phyloP scores from a whole-genome alignment of 2,888 invertebrate genomes.

The Tenthredo livida region DNA sequence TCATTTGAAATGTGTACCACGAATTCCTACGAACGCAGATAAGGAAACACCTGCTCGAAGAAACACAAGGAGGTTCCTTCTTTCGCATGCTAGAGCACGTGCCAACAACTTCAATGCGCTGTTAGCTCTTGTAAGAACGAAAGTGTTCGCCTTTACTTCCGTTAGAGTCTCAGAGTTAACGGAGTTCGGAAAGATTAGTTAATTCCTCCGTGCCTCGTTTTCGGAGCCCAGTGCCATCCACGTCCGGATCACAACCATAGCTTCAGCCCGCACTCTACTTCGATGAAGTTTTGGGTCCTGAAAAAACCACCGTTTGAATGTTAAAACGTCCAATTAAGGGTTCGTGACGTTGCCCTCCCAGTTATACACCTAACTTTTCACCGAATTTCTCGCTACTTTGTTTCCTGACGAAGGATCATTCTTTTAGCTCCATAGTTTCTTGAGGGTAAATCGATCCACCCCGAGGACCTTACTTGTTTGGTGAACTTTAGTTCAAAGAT shows the following conservation, averaged over 20 bases:
- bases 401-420: conserved; percentile 6
- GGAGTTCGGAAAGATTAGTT: conserved; percentile 62
- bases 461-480: neutral
- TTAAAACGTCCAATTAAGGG: conserved; percentile 30
- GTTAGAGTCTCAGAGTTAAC: conserved; percentile 56
- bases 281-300: conserved; percentile 43
- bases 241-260: conserved; percentile 33
- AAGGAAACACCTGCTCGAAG: conserved; percentile 22
- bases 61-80: neutral
- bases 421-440: neutral
- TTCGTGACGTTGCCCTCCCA: neutral
- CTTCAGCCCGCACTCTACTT: conserved; percentile 6
- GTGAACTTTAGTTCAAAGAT: conserved; percentile 21
- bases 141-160: conserved; percentile 54
- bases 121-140: conserved; percentile 41
- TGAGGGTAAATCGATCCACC: neutral
- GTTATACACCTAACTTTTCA: neutral
- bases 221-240: conserved; percentile 24
- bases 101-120: conserved; percentile 37
- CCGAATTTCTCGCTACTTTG: neutral
- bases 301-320: conserved; percentile 57
- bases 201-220: conserved; percentile 55
- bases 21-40: conserved; percentile 4
- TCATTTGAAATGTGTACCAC: neutral
- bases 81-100: conserved; percentile 29